phyloP scores from a whole-genome alignment of 2,113 vertebrate genomes.

The Nesogale talazaci region DNA sequence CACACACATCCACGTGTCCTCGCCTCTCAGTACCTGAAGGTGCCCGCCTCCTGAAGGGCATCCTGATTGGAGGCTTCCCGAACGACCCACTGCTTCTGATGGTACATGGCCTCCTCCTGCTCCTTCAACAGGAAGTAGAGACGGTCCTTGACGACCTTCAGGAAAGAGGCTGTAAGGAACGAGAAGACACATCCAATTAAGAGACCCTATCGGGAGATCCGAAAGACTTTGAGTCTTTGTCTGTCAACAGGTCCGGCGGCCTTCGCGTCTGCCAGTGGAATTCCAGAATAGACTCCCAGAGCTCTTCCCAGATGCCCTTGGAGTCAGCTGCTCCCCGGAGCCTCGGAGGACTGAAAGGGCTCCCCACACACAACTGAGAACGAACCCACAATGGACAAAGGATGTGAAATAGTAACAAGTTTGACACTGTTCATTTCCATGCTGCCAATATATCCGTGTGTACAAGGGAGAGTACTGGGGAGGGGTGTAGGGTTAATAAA shows the following conservation, averaged over 20 bases:
- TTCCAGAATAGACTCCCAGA: neutral
- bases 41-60: slow-evolving; percentile 96
- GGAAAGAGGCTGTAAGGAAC: slow-evolving; percentile 88
- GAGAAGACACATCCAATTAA: fast-evolving
- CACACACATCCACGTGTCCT: fast-evolving
- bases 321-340: too few species aligned
- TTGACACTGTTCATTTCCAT: too few species aligned
- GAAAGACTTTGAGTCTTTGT: too few species aligned
- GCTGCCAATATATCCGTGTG: too few species aligned
- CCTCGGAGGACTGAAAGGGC: neutral
- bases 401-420: too few species aligned
- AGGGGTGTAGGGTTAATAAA: too few species aligned
- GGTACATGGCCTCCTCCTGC: slow-evolving; percentile 85
- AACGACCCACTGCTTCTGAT: slow-evolving; percentile 90
- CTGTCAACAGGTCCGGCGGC: fast-evolving
- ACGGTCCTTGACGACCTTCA: slow-evolving; percentile 88
- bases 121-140: slow-evolving; percentile 87
- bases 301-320: fast-evolving
- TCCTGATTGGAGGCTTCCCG: slow-evolving; percentile 92
- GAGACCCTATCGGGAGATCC: fast-evolving
- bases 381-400: too few species aligned
- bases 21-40: slow-evolving; percentile 90
- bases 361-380: neutral
- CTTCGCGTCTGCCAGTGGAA: neutral
- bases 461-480: too few species aligned